phyloP scores from a whole-genome alignment of 2,888 invertebrate species.

The Acleris sparsana region DNA sequence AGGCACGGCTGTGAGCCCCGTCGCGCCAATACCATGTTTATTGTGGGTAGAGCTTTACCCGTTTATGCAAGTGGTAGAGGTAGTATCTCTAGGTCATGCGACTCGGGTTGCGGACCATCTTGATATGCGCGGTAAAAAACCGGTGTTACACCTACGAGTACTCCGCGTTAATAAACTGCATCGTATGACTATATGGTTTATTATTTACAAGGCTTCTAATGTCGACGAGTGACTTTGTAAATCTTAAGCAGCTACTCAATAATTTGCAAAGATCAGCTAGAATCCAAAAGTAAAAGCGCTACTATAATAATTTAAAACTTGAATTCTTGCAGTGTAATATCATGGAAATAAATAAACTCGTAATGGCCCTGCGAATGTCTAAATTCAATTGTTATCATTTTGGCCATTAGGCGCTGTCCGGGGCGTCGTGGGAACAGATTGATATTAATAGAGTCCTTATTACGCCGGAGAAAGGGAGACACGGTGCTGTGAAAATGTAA shows the following conservation, averaged over 20 bases:
- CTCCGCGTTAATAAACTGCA: slow-evolving; percentile 19
- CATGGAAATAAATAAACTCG: slow-evolving; percentile 5
- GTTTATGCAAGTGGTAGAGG: background rate
- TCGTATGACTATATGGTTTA: slow-evolving; percentile 13
- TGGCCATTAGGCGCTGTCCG: slow-evolving; percentile 62
- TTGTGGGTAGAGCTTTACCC: background rate
- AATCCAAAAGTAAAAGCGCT: no score
- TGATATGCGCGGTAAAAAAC: slow-evolving; percentile 23
- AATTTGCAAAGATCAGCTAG: background rate
- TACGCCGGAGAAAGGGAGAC: slow-evolving; percentile 23
- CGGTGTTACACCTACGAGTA: slow-evolving; percentile 24
- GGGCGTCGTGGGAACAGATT: slow-evolving; percentile 66
- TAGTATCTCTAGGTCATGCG: slow-evolving; percentile 21
- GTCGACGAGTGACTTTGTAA: slow-evolving; percentile 1
- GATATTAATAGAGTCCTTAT: slow-evolving; percentile 71
- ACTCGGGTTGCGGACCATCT: slow-evolving; percentile 11
- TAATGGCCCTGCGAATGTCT: slow-evolving; percentile 33
- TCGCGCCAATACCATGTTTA: no score
- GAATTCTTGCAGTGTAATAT: background rate
- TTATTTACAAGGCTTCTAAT: slow-evolving; percentile 6
- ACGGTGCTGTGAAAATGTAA: slow-evolving; percentile 46
- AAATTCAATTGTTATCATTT: slow-evolving; percentile 55
- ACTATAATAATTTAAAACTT: background rate
- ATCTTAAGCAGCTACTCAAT: background rate
- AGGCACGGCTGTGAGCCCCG: no score